These are phyloP conservation scores for Drosophila nigricruria DNA, from an alignment of 2,888 invertebrate genomes.

Conservation along the genomic window DNA sequence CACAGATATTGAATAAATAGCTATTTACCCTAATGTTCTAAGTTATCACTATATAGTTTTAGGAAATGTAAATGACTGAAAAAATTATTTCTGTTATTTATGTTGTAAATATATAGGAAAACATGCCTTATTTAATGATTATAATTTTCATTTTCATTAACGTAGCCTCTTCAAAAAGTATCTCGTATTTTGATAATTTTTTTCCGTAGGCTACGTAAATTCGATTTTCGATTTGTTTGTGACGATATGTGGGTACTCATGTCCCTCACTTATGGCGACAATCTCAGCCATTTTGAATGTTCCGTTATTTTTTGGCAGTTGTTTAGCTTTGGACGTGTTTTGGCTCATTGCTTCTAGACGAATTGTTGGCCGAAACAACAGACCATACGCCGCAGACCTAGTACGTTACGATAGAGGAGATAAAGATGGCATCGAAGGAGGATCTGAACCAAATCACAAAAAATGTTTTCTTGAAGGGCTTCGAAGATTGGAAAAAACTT, in stretches of 20 bases:
- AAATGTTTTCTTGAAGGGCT: too few species aligned
- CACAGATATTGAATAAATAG: not conserved
- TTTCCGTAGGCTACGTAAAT: not conserved
- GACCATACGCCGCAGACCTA: too few species aligned
- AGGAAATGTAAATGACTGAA: not conserved
- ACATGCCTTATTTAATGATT: not conserved
- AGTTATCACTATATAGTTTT: not conserved
- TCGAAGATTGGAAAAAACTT: not conserved
- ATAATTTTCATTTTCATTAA: not conserved
- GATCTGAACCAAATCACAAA: too few species aligned
- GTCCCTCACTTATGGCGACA: not conserved
- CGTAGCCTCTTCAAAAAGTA: not conserved
- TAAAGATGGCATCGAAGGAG: too few species aligned
- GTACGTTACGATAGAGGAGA: too few species aligned
- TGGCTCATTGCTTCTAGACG: not conserved
- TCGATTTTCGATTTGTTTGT: too few species aligned
- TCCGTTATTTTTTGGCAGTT: not conserved
- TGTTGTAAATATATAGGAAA: not conserved
- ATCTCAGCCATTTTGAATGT: not conserved
- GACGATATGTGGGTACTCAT: not conserved
- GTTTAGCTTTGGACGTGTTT: too few species aligned
- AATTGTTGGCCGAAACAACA: too few species aligned
- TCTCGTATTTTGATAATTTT: not conserved
- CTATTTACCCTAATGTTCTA: not conserved
- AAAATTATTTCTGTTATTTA: not conserved